Evolutionary conservation across 2,888 invertebrate genomes (phyloP).

Genomic region (Phengaris alcon): DNA sequence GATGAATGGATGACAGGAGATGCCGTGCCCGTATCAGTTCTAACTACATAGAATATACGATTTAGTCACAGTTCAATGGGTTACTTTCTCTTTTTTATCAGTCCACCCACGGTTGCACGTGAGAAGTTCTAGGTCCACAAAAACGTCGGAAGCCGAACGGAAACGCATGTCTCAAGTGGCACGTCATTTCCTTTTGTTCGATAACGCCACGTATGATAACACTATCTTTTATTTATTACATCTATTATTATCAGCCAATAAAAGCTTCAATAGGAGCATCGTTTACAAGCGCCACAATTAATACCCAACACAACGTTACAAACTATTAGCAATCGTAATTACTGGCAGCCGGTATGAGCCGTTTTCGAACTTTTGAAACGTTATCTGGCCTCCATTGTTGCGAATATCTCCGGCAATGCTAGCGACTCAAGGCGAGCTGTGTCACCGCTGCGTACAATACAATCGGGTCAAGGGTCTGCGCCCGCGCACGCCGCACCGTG

Average conservation of each 20-base stretch:
- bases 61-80: constrained; percentile 49
- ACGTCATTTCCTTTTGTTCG: constrained; percentile 68
- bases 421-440: constrained; percentile 78
- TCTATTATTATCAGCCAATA: constrained; percentile 56
- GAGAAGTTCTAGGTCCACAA: constrained; percentile 56
- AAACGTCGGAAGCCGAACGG: constrained; percentile 66
- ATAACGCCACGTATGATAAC: constrained; percentile 53
- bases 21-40: not conserved
- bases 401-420: constrained; percentile 79
- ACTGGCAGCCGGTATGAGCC: constrained; percentile 64
- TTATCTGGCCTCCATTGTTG: constrained; percentile 80
- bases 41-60: constrained; percentile 15
- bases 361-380: constrained; percentile 78
- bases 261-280: constrained; percentile 12
- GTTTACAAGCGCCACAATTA: constrained; percentile 37
- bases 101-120: constrained; percentile 55
- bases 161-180: constrained; percentile 67
- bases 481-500: constrained; percentile 48
- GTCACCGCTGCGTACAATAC: constrained; percentile 78
- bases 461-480: constrained; percentile 73
- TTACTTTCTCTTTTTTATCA: constrained; percentile 57
- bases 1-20: not conserved
- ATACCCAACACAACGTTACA: constrained; percentile 42
- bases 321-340: constrained; percentile 62
- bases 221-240: constrained; percentile 60